phyloP scores from a whole-genome alignment of 2,888 invertebrate species.

The Limenitis camilla region DNA sequence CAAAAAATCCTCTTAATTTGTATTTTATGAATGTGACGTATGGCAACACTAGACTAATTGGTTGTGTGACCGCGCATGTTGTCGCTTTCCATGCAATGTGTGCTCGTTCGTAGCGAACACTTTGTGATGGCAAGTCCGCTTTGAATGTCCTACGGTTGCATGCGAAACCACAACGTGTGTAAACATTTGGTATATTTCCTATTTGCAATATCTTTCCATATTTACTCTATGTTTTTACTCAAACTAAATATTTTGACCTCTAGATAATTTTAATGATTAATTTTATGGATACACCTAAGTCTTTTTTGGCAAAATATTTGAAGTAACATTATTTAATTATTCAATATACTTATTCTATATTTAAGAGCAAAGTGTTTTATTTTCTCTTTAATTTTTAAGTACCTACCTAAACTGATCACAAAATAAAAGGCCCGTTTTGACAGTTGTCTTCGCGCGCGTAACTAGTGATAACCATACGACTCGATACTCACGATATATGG shows the following conservation, averaged over 20 bases:
- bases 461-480: too few relatives aligned
- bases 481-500: too few relatives aligned
- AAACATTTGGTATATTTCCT: constrained; percentile 40
- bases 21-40: background rate
- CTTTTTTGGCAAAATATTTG: constrained; percentile 72
- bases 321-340: constrained; percentile 75
- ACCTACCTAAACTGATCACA: too few relatives aligned
- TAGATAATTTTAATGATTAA: constrained; percentile 67
- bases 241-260: constrained; percentile 64
- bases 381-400: constrained; percentile 23
- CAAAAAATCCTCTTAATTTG: background rate
- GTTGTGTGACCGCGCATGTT: constrained; percentile 30
- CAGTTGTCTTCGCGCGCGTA: too few relatives aligned
- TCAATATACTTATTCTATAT: constrained; percentile 75
- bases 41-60: constrained; percentile 5
- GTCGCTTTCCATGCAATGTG: constrained; percentile 38
- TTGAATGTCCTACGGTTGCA: constrained; percentile 32
- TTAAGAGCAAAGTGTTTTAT: constrained; percentile 62
- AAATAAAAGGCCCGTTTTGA: too few relatives aligned
- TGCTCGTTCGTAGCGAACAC: constrained; percentile 33
- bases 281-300: constrained; percentile 71
- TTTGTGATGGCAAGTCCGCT: constrained; percentile 58
- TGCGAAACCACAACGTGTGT: constrained; percentile 37
- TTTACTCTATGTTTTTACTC: constrained; percentile 53
- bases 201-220: constrained; percentile 47